These are phyloP conservation scores for Stenodera caucasica DNA, from an alignment of 2,888 invertebrate genomes.

Conservation along the genomic window DNA sequence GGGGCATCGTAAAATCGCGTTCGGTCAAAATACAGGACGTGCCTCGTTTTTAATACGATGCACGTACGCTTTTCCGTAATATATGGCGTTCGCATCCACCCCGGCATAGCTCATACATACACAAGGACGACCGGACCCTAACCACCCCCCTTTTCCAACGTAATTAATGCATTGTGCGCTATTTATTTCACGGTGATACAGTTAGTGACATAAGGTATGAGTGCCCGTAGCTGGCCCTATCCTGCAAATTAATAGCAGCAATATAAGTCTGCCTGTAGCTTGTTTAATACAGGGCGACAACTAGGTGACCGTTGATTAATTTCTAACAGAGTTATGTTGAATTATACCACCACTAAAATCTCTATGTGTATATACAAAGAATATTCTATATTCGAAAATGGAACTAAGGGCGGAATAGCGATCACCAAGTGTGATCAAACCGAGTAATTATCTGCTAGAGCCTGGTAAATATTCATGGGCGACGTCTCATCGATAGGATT, in stretches of 20 bases:
- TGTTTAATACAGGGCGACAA: conserved; percentile 49
- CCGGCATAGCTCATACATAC: conserved; percentile 45
- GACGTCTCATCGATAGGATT: conserved; percentile 49
- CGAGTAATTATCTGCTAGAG: conserved; percentile 48
- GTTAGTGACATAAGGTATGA: conserved; percentile 48
- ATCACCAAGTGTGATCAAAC: conserved; percentile 41
- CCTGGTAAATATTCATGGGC: conserved; percentile 60
- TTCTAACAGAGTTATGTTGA: conserved; percentile 19
- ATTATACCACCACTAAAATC: too few relatives aligned
- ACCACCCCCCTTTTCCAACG: conserved; percentile 27
- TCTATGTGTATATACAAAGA: background rate
- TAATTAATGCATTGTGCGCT: conserved; percentile 54
- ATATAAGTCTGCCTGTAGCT: conserved; percentile 54
- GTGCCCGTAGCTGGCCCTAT: conserved; percentile 37
- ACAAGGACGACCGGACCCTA: conserved; percentile 39
- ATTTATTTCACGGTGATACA: conserved; percentile 53
- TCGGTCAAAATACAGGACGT: conserved; percentile 51
- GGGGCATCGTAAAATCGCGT: conserved; percentile 27
- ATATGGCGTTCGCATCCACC: conserved; percentile 38
- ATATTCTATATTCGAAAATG: background rate
- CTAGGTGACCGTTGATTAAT: conserved; percentile 52
- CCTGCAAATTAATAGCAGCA: conserved; percentile 55
- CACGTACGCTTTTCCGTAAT: conserved; percentile 48
- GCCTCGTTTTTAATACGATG: conserved; percentile 58
- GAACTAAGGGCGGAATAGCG: background rate